phyloP scores from a whole-genome alignment of 2,888 invertebrate species.

The Eudasyphora cyanicolor region DNA sequence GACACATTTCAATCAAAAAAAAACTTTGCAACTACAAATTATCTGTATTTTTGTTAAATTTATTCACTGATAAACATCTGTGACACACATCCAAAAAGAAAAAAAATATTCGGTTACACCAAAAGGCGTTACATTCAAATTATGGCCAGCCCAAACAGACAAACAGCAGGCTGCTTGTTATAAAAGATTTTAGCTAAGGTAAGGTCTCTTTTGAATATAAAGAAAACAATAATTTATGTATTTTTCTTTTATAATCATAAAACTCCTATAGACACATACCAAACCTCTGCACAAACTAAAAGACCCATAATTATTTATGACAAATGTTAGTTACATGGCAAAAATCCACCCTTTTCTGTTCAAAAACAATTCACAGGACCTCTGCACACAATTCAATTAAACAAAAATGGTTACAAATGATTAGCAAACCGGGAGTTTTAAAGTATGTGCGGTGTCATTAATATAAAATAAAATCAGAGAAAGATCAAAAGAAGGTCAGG shows the following conservation, averaged over 20 bases:
- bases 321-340: slow-evolving; percentile 51
- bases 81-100: background rate
- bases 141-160: background rate
- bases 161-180: background rate
- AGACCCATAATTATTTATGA: slow-evolving; percentile 39
- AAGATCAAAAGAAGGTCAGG: background rate
- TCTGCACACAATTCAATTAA: background rate
- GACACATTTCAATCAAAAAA: too few species aligned
- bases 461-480: slow-evolving; percentile 1
- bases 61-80: background rate
- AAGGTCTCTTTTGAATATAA: background rate
- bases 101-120: slow-evolving; percentile 20
- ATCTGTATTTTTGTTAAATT: background rate
- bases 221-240: background rate
- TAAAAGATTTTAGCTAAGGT: too few species aligned
- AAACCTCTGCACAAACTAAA: too few species aligned
- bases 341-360: slow-evolving; percentile 51
- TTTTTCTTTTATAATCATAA: background rate
- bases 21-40: too few species aligned
- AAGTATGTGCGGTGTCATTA: background rate
- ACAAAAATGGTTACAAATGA: slow-evolving; percentile 60
- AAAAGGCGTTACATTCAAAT: slow-evolving; percentile 18
- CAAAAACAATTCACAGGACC: background rate
- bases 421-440: background rate
- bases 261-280: background rate